Evolutionary conservation across 2,888 invertebrate genomes (phyloP).

Genomic region (Cheilosia vulpina): DNA sequence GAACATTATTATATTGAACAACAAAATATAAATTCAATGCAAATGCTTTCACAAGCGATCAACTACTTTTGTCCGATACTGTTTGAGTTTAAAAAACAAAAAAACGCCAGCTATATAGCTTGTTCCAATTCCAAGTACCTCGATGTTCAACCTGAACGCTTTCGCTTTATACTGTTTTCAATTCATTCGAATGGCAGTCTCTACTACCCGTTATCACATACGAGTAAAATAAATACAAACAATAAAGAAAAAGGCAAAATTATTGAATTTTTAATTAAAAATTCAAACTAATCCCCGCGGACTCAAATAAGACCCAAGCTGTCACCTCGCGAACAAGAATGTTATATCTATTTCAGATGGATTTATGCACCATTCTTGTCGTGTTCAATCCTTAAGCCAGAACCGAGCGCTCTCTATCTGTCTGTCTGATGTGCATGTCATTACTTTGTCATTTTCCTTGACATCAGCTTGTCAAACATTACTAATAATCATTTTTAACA

Average conservation of each 20-base stretch:
- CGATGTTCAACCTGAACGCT: slow-evolving; percentile 27
- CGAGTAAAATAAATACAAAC: background rate
- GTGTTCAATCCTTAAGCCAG: background rate
- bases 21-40: background rate
- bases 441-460: background rate
- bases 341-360: slow-evolving; percentile 8
- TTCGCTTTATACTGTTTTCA: slow-evolving; percentile 38
- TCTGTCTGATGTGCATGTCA: background rate
- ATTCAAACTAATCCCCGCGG: background rate
- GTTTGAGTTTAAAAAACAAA: slow-evolving; percentile 1
- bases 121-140: slow-evolving; percentile 7
- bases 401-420: background rate
- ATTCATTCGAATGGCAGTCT: slow-evolving; percentile 20
- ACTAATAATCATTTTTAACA: no score
- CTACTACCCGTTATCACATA: background rate
- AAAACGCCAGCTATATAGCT: background rate
- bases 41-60: background rate
- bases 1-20: background rate
- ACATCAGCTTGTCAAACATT: slow-evolving; percentile 4
- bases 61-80: background rate
- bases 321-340: background rate
- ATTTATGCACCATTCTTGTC: slow-evolving; percentile 26
- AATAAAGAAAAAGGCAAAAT: slow-evolving; percentile 1
- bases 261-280: slow-evolving; percentile 5
- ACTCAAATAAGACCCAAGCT: slow-evolving; percentile 1